Conservation (phyloP, 2,888 invertebrate genomes). For the Mantis religiosa region DNA sequence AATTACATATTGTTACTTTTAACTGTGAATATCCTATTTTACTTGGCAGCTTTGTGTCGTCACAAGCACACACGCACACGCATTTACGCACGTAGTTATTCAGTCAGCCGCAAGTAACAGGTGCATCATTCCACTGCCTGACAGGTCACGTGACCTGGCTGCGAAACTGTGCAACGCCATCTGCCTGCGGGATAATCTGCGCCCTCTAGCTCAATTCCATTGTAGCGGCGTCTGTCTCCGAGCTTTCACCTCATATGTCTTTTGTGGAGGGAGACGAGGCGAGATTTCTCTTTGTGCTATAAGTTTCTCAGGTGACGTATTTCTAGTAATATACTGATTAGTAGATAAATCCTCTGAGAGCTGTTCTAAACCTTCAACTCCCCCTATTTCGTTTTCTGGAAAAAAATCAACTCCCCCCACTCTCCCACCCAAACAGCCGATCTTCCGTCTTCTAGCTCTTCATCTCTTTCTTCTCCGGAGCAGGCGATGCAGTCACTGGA, state of each 20-base stretch:
- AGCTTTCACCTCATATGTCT: not conserved
- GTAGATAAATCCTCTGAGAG: conserved; percentile 22
- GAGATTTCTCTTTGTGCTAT: not conserved
- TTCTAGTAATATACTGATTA: conserved; percentile 20
- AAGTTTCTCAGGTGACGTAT: not conserved
- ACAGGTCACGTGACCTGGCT: not conserved
- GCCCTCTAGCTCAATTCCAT: not conserved
- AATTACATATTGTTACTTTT: too few species aligned
- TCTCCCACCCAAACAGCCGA: not conserved
- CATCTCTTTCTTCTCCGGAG: not conserved
- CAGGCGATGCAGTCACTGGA: not conserved
- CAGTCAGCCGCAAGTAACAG: not conserved
- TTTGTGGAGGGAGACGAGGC: not conserved
- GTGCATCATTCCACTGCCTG: not conserved
- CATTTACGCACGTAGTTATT: too few species aligned
- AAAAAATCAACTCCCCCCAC: not conserved
- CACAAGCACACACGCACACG: too few species aligned
- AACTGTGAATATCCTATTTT: too few species aligned
- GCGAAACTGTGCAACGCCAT: not conserved
- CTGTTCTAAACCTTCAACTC: not conserved
- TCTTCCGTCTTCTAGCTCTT: not conserved
- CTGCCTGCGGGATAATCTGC: not conserved
- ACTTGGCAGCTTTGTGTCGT: too few species aligned
- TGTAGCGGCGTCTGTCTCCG: not conserved
- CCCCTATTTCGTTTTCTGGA: not conserved